A percentile compares a stretch with the other conserved stretches of the same genome.
Conservation (phyloP, 2,888 invertebrate species). For the Rosalia funebris region DNA sequence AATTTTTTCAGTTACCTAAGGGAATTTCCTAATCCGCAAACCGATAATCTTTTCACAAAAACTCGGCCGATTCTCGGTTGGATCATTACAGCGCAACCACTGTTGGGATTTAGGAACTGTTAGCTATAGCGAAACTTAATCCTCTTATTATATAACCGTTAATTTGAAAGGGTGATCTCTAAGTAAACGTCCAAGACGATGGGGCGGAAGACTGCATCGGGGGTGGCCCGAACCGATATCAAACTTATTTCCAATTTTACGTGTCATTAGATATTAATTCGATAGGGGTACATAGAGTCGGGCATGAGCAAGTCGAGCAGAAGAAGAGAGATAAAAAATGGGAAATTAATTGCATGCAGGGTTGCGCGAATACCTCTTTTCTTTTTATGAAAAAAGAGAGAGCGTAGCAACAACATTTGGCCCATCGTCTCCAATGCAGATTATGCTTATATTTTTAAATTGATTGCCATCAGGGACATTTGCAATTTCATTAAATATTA, state of each 20-base stretch:
- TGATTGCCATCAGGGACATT: no score
- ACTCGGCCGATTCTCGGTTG: slow-evolving; percentile 18
- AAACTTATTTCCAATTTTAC: background rate
- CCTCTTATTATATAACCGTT: slow-evolving; percentile 17
- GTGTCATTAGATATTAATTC: slow-evolving; percentile 1
- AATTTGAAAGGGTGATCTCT: slow-evolving; percentile 23
- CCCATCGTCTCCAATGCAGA: no score
- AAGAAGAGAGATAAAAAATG: no score
- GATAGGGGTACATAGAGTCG: no score
- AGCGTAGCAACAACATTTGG: no score
- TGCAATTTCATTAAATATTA: no score
- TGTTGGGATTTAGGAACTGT: slow-evolving; percentile 2
- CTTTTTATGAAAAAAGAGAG: no score
- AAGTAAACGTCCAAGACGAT: slow-evolving; percentile 11
- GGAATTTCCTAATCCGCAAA: slow-evolving; percentile 14
- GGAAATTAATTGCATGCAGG: no score
- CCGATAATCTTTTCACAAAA: slow-evolving; percentile 20
- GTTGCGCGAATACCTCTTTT: no score
- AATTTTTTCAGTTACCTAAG: background rate
- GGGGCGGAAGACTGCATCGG: background rate
- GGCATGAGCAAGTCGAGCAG: no score
- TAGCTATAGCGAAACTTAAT: background rate
- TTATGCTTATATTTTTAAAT: no score
- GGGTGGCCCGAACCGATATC: background rate
- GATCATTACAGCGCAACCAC: slow-evolving; percentile 12